Evolutionary conservation across 2,797 vertebrate species (phyloP), one percentile per base, ranked within the genome.

Genomic region (Crenuchus spilurus): DNA sequence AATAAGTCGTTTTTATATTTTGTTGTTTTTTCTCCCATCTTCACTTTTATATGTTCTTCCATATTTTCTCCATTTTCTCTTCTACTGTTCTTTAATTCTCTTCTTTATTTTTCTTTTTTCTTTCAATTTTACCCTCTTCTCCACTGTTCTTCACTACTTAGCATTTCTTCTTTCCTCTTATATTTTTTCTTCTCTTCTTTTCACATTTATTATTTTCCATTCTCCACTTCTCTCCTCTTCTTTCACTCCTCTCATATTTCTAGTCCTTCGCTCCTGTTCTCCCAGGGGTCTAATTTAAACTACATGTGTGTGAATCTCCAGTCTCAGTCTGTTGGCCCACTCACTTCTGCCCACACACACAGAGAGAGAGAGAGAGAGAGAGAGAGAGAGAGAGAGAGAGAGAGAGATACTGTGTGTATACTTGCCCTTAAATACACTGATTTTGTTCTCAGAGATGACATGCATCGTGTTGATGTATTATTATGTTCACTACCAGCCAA

Each of bases 121-220:
- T 16, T 11, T n/a, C 26, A 5, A 2, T 3, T 26, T 13, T 16
- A 11, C 6, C 26, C 3, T 10, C 13, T 30, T 10, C 51, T 54
- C 7, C 31, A 30, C 16, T n/a, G n/a, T 10, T 46, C 13, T 20
- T 7, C 35, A n/a, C n/a, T n/a, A n/a, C n/a, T n/a, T n/a, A n/a
- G n/a, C n/a, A n/a, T n/a, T n/a, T 30, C 26, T 20, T 85, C 85
- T 86, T 88, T 84, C 80, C n/a, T n/a, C n/a, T n/a, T n/a, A n/a
- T n/a, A n/a, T n/a, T 83, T 88, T 85, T 85, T 85, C 84, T 84
- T 84, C 83, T 54, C 82, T 75, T 86, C 84, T 89, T 88, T 87
- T 80, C 82, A 86, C 87, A 82, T 9, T 18, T 14, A 7, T 31
- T 20, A 2, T 39, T 16, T 9, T 22, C 9, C 3, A 9, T 18